phyloP scores from a whole-genome alignment of 2,113 vertebrate species.

The Austrofundulus limnaeus region DNA sequence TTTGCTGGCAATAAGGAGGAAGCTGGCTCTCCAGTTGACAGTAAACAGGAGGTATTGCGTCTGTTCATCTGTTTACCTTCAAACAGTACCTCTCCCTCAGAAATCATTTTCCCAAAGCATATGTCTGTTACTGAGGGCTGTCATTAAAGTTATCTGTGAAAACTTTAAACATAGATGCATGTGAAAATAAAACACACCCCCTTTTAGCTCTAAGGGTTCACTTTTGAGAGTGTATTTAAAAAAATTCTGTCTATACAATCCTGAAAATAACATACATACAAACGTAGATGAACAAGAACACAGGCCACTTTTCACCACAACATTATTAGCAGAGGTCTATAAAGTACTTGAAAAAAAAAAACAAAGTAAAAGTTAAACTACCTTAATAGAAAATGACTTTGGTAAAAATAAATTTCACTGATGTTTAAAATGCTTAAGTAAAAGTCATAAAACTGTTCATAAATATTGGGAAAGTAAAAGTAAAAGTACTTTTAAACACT shows the following conservation, averaged over 20 bases:
- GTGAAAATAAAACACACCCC: background rate
- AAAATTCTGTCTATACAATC: background rate
- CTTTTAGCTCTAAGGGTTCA: background rate
- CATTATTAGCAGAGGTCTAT: too few relatives aligned
- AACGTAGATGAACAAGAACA: too few relatives aligned
- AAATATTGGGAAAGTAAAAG: too few relatives aligned
- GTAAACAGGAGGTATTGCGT: conserved; percentile 79
- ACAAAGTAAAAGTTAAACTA: too few relatives aligned
- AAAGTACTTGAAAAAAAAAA: too few relatives aligned
- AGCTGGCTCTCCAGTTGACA: conserved; percentile 68
- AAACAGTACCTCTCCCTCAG: conserved; percentile 7
- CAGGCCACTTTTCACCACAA: too few relatives aligned
- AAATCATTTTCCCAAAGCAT: conserved; percentile 13
- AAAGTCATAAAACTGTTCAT: too few relatives aligned
- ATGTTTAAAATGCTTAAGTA: too few relatives aligned
- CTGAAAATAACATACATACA: too few relatives aligned
- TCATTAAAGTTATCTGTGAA: background rate
- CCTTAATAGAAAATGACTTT: too few relatives aligned
- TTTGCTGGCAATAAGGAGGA: conserved; percentile 77
- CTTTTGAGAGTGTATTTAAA: background rate
- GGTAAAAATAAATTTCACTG: too few relatives aligned
- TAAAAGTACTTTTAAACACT: too few relatives aligned
- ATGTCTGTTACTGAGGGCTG: background rate
- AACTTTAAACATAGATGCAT: background rate
- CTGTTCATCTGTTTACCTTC: conserved; percentile 26